A percentile compares a stretch with the other conserved stretches of the same genome.
phyloP scores from a whole-genome alignment of 2,888 invertebrate genomes.

The Yponomeuta sedellus region DNA sequence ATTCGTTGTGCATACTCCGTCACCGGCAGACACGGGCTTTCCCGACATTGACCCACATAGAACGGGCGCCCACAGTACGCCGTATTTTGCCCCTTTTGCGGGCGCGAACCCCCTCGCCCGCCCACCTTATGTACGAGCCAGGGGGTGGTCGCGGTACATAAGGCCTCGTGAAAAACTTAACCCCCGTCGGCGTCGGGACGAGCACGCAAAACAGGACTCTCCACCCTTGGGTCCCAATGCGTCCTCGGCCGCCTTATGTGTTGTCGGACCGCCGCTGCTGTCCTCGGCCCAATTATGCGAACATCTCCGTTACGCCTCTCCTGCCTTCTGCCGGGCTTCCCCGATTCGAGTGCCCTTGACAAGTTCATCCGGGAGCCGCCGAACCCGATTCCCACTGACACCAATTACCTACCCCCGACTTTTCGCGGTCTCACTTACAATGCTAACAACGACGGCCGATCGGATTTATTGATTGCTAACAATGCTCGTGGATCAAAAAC shows the following conservation, averaged over 20 bases:
- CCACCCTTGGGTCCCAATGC: slow-evolving; percentile 56
- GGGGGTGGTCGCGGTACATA: slow-evolving; percentile 76
- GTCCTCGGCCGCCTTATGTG: slow-evolving; percentile 49
- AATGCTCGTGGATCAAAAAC: not conserved
- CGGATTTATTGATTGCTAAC: not conserved
- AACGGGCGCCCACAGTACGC: slow-evolving; percentile 75
- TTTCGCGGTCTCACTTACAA: not conserved
- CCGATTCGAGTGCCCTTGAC: slow-evolving; percentile 48
- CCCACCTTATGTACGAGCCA: slow-evolving; percentile 73
- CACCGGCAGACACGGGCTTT: slow-evolving; percentile 77
- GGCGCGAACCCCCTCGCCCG: slow-evolving; percentile 73
- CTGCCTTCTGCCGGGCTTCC: slow-evolving; percentile 38
- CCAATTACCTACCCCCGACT: slow-evolving; percentile 8
- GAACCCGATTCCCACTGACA: slow-evolving; percentile 20
- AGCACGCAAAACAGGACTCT: slow-evolving; percentile 75
- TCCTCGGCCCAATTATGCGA: slow-evolving; percentile 40
- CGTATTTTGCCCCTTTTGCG: slow-evolving; percentile 78
- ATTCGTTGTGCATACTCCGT: slow-evolving; percentile 76
- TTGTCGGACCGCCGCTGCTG: slow-evolving; percentile 27
- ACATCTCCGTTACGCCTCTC: slow-evolving; percentile 44
- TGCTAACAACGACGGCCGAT: not conserved
- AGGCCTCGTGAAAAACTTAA: slow-evolving; percentile 76
- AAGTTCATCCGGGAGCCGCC: slow-evolving; percentile 40
- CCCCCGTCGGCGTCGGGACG: slow-evolving; percentile 53
- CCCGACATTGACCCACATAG: slow-evolving; percentile 78